phyloP scores from a whole-genome alignment of 2,888 invertebrate species.

The Azorinus chamasolen region DNA sequence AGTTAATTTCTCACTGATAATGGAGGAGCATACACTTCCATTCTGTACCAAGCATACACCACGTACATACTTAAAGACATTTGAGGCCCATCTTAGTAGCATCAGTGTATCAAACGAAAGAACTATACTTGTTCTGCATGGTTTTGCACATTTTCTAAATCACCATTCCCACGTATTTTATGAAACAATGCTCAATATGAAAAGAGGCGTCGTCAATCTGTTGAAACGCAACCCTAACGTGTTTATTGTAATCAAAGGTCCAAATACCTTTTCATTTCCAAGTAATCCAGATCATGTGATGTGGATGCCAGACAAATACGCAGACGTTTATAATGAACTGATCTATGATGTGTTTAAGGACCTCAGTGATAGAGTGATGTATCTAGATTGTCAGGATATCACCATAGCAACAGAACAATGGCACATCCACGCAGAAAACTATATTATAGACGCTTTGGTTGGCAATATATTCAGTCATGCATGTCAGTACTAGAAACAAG shows the following conservation, averaged over 20 bases:
- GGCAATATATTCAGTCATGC: slow-evolving; percentile 34
- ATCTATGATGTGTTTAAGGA: slow-evolving; percentile 37
- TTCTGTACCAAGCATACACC: slow-evolving; percentile 51
- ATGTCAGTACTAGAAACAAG: slow-evolving; percentile 7
- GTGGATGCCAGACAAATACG: slow-evolving; percentile 61
- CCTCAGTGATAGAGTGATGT: slow-evolving; percentile 42
- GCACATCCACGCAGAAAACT: slow-evolving; percentile 47
- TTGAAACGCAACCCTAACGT: slow-evolving; percentile 28
- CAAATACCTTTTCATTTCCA: slow-evolving; percentile 54
- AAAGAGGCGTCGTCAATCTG: slow-evolving; percentile 23
- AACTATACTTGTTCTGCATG: slow-evolving; percentile 33
- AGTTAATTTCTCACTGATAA: slow-evolving; percentile 41
- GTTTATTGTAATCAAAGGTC: slow-evolving; percentile 53
- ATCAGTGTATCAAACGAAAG: slow-evolving; percentile 14
- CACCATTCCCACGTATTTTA: slow-evolving; percentile 50
- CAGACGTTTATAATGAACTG: slow-evolving; percentile 39
- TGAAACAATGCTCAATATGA: slow-evolving; percentile 32
- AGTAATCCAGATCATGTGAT: slow-evolving; percentile 36
- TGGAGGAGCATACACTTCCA: slow-evolving; percentile 51
- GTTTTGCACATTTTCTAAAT: slow-evolving; percentile 48
- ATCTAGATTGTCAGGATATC: slow-evolving; percentile 49
- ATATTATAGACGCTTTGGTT: slow-evolving; percentile 26
- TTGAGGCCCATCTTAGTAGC: slow-evolving; percentile 22
- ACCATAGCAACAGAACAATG: slow-evolving; percentile 47
- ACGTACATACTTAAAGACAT: slow-evolving; percentile 46